A percentile compares a stretch with the other conserved stretches of the same genome.
These are phyloP conservation scores for Thalassoma bifasciatum DNA, from an alignment of 2,113 vertebrate genomes.

Conservation along the genomic window DNA sequence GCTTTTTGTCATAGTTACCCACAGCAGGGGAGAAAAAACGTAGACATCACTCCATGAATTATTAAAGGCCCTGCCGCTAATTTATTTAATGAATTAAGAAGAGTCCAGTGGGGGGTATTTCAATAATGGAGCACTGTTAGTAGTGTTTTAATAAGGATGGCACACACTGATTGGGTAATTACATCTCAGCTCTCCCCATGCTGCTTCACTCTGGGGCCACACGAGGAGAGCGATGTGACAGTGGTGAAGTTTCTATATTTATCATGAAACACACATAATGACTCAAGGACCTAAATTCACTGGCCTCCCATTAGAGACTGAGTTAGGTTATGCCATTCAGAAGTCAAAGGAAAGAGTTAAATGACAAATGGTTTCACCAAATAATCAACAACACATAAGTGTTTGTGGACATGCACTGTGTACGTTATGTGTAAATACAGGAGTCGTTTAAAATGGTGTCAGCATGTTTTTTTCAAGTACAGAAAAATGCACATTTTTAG, in stretches of 20 bases:
- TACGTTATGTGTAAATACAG: neutral
- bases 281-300: slow-evolving; percentile 44
- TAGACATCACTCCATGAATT: slow-evolving; percentile 85
- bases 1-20: slow-evolving; percentile 64
- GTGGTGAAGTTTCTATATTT: slow-evolving; percentile 72
- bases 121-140: slow-evolving; percentile 92
- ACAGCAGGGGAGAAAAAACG: slow-evolving; percentile 64
- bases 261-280: slow-evolving; percentile 71
- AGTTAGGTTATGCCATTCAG: slow-evolving; percentile 56
- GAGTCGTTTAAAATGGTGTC: neutral
- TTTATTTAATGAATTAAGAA: slow-evolving; percentile 94
- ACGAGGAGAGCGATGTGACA: slow-evolving; percentile 65
- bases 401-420: slow-evolving; percentile 37
- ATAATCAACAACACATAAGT: slow-evolving; percentile 52
- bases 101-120: slow-evolving; percentile 88
- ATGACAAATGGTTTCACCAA: slow-evolving; percentile 45
- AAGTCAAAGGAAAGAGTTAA: slow-evolving; percentile 43
- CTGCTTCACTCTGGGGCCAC: slow-evolving; percentile 71
- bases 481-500: neutral
- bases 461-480: neutral
- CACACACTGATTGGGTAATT: slow-evolving; percentile 89
- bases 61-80: slow-evolving; percentile 87
- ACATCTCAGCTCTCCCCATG: slow-evolving; percentile 79
- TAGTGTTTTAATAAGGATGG: slow-evolving; percentile 90
- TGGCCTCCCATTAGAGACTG: slow-evolving; percentile 58